Evolutionary conservation across 2,797 vertebrate genomes (phyloP).

Genomic region (Halcyon badia): DNA sequence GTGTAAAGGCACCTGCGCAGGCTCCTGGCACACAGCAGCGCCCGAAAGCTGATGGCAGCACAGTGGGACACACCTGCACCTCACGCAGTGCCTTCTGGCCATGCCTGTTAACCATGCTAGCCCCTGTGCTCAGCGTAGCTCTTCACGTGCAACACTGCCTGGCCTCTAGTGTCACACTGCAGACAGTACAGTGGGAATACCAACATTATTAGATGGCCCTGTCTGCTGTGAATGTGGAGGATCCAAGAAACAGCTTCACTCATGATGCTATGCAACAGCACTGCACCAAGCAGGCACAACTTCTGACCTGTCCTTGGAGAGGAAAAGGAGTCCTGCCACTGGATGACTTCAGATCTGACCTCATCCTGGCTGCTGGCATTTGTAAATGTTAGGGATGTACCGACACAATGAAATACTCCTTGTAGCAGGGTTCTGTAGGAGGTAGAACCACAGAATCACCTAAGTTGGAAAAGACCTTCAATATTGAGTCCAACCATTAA

Average conservation of each 20-base stretch:
- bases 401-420: background rate
- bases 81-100: background rate
- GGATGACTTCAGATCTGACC: background rate
- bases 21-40: background rate
- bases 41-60: background rate
- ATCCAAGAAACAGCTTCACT: background rate
- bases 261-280: background rate
- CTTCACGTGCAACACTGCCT: rapidly evolving
- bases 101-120: too few relatives aligned
- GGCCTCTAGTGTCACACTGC: rapidly evolving
- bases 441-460: too few relatives aligned
- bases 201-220: background rate
- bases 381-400: background rate
- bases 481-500: too few relatives aligned
- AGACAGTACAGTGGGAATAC: background rate
- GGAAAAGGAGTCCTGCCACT: background rate
- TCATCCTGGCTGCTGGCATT: background rate
- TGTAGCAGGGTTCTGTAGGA: background rate
- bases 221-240: background rate
- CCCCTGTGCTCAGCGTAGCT: background rate
- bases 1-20: background rate
- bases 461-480: too few relatives aligned
- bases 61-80: background rate
- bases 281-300: background rate
- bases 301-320: background rate